phyloP scores from a whole-genome alignment of 2,888 invertebrate species.

The Tolmerus cingulatus region DNA sequence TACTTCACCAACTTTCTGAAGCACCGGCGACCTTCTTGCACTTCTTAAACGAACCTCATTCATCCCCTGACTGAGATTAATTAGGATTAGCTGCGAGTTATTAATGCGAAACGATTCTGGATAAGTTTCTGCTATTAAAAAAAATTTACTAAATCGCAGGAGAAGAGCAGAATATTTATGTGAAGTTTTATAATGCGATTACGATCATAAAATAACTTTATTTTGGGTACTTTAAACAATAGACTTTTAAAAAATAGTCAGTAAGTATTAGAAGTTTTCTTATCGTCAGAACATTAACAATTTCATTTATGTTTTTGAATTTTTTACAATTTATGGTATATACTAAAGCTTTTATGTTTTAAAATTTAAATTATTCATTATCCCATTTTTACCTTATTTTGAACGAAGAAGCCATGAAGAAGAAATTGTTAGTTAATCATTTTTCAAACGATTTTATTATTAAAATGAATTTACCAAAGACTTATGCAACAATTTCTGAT shows the following conservation, averaged over 20 bases:
- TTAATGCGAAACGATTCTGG: slow-evolving; percentile 21
- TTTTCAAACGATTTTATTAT: not conserved
- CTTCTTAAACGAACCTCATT: slow-evolving; percentile 36
- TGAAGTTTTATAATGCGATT: not conserved
- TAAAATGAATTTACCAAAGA: too few relatives aligned
- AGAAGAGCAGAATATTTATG: not conserved
- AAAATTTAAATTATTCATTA: not conserved
- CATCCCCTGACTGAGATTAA: slow-evolving; percentile 40
- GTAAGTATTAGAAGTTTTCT: too few relatives aligned
- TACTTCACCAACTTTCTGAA: slow-evolving; percentile 2
- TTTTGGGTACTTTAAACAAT: too few relatives aligned
- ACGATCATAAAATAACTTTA: not conserved
- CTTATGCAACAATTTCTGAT: not conserved
- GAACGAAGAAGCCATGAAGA: too few relatives aligned
- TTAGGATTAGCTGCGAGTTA: slow-evolving; percentile 16
- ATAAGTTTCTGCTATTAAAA: not conserved
- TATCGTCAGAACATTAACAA: too few relatives aligned
- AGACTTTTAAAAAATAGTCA: too few relatives aligned
- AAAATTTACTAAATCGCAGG: not conserved
- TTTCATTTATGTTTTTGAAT: too few relatives aligned
- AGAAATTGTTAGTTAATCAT: not conserved
- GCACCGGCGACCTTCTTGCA: slow-evolving; percentile 29
- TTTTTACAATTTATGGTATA: too few relatives aligned
- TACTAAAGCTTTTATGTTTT: not conserved
- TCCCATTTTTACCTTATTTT: too few relatives aligned